Evolutionary conservation across 2,113 vertebrate species (phyloP).

Genomic region (Hydropotes inermis): DNA sequence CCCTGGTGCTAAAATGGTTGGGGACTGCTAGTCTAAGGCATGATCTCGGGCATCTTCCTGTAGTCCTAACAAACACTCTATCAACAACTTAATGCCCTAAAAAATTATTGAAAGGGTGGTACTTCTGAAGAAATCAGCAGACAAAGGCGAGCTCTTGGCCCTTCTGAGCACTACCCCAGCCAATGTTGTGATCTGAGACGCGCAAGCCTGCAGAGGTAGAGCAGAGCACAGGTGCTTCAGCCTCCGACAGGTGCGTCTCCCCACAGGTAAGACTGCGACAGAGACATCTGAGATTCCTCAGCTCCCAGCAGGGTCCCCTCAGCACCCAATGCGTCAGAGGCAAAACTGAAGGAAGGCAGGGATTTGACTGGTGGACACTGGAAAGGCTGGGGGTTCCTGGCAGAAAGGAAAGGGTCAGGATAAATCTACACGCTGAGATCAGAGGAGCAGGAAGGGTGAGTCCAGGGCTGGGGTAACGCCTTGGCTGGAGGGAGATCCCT

Average conservation of each 20-base stretch:
- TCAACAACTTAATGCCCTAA: not conserved
- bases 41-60: not conserved
- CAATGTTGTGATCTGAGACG: not conserved
- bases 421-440: not conserved
- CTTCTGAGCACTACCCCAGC: not conserved
- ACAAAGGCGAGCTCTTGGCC: fast-evolving
- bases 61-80: not conserved
- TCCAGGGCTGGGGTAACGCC: not conserved
- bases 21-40: not conserved
- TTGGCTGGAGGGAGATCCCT: not conserved
- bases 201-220: not conserved
- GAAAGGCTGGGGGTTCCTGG: not conserved
- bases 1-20: not conserved
- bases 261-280: fast-evolving
- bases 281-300: not conserved
- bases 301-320: fast-evolving
- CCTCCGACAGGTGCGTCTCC: fast-evolving
- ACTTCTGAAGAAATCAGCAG: not conserved
- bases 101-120: not conserved
- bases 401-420: not conserved
- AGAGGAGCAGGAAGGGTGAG: not conserved
- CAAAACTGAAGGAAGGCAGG: not conserved
- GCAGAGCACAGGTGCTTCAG: fast-evolving
- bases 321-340: not conserved
- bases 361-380: fast-evolving